Conservation (phyloP, 2,797 vertebrate species). For the Clarias pachynema region DNA sequence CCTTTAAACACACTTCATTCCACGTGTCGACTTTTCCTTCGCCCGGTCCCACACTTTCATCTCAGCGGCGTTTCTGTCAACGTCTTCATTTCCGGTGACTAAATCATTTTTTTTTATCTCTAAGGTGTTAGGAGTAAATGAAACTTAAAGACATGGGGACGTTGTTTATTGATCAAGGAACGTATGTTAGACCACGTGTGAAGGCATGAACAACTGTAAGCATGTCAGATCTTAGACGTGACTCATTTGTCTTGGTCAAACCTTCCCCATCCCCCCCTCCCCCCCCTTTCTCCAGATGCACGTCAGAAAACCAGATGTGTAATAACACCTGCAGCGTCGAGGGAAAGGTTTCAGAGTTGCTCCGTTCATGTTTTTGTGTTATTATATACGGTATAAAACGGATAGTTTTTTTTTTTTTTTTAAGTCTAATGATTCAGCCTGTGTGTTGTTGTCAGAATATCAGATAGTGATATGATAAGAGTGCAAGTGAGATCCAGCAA, state of each 20-base stretch:
- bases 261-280: too few relatives aligned
- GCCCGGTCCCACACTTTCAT: not conserved
- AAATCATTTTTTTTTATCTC: not conserved
- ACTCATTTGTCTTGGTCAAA: conserved; percentile 20
- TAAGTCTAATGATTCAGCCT: not conserved
- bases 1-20: not conserved
- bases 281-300: not conserved
- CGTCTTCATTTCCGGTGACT: conserved; percentile 12
- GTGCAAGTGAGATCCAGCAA: not conserved
- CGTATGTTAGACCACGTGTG: not conserved
- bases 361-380: not conserved
- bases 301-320: conserved; percentile 39
- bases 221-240: conserved; percentile 34
- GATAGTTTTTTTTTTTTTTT: not conserved
- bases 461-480: conserved; percentile 13
- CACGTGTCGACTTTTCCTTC: conserved; percentile 20
- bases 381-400: not conserved
- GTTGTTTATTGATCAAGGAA: conserved; percentile 28
- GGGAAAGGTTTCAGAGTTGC: conserved; percentile 13
- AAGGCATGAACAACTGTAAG: conserved; percentile 19
- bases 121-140: not conserved
- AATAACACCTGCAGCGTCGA: conserved; percentile 26
- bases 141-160: not conserved
- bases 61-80: conserved; percentile 25
- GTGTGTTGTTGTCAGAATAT: too few relatives aligned